phyloP scores from a whole-genome alignment of 2,113 vertebrate genomes.

The Odocoileus virginianus region DNA sequence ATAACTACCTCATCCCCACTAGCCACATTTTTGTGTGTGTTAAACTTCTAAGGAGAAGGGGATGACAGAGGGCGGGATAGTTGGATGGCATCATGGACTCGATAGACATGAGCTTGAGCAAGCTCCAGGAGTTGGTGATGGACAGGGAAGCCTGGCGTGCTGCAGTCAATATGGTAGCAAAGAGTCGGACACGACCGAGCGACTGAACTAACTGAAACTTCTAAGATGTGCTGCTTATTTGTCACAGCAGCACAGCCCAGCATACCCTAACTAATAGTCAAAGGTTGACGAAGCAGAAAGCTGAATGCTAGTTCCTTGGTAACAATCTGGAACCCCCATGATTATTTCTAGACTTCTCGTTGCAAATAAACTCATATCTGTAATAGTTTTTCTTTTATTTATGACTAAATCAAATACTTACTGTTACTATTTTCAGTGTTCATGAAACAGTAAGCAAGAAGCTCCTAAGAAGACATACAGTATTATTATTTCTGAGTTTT shows the following conservation, averaged over 20 bases:
- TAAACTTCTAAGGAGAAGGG: background rate
- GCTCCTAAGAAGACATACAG: background rate
- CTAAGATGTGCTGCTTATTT: background rate
- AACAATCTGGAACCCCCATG: background rate
- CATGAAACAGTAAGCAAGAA: background rate
- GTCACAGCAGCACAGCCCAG: background rate
- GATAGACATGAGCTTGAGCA: background rate
- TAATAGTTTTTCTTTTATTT: background rate
- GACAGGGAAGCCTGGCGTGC: background rate
- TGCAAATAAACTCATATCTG: background rate
- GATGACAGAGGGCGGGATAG: background rate
- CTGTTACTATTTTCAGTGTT: background rate
- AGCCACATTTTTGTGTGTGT: background rate
- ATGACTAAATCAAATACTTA: background rate
- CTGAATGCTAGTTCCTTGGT: background rate
- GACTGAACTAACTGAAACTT: background rate
- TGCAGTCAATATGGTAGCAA: background rate
- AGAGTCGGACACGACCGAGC: background rate
- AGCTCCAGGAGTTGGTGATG: background rate
- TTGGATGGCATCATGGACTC: background rate
- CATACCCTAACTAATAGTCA: background rate
- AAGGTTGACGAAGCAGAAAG: background rate
- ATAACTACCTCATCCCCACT: background rate
- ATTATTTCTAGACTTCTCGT: background rate
- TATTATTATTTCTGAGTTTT: slow-evolving; percentile 1